Evolutionary conservation across 2,113 vertebrate genomes (phyloP).

Genomic region (Melanocharis versteri): DNA sequence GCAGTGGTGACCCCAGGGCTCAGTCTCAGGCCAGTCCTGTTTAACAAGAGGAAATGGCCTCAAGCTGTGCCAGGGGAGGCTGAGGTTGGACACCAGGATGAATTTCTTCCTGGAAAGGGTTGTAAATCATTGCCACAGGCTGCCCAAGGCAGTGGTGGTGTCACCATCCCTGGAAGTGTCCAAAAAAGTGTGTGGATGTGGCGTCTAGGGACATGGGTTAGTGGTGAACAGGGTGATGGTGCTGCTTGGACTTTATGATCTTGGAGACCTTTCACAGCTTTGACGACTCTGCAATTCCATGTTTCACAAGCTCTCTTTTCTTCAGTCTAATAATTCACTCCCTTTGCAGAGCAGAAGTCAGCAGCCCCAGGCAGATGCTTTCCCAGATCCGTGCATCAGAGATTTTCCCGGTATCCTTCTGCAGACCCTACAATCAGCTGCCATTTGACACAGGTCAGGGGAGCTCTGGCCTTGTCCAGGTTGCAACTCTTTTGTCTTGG

Average conservation of each 20-base stretch:
- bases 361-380: background rate
- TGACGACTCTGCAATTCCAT: background rate
- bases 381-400: fast-evolving
- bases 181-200: background rate
- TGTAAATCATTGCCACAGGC: background rate
- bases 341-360: background rate
- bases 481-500: background rate
- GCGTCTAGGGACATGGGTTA: no score
- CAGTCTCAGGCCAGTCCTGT: background rate
- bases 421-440: background rate
- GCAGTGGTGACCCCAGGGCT: background rate
- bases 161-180: background rate
- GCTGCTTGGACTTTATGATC: background rate
- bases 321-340: background rate
- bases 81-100: background rate
- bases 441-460: background rate
- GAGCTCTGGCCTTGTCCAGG: background rate
- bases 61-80: background rate
- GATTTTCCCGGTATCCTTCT: background rate
- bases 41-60: background rate
- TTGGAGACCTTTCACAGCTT: background rate
- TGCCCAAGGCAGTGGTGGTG: background rate
- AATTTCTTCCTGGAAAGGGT: background rate
- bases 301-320: background rate
- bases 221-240: background rate